Conservation (phyloP, 2,113 vertebrate genomes). For the Psittacula cyanocephala region DNA sequence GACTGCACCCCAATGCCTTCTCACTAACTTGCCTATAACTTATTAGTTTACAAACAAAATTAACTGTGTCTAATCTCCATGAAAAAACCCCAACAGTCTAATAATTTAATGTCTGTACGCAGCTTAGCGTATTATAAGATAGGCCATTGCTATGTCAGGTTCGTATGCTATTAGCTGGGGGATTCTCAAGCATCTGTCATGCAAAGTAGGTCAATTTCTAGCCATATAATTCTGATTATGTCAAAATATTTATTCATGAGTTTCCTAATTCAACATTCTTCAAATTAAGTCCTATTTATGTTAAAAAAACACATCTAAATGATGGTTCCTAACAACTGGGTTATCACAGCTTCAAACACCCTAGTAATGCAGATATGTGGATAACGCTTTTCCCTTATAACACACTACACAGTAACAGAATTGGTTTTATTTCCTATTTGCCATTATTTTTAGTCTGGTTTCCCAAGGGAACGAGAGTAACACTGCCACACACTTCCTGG, state of each 20-base stretch:
- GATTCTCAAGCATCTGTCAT: constrained; percentile 69
- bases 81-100: constrained; percentile 15
- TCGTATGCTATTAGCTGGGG: constrained; percentile 67
- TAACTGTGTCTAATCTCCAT: constrained; percentile 44
- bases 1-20: not conserved
- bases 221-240: constrained; percentile 74
- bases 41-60: constrained; percentile 54
- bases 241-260: constrained; percentile 76
- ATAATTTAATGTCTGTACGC: constrained; percentile 61
- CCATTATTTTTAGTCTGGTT: not conserved
- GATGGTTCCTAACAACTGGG: constrained; percentile 26
- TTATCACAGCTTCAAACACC: constrained; percentile 37
- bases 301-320: constrained; percentile 46
- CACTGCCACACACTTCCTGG: not conserved
- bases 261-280: constrained; percentile 70
- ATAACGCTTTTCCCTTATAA: not conserved
- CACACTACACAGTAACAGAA: not conserved
- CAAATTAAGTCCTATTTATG: constrained; percentile 65
- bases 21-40: constrained; percentile 3
- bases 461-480: not conserved
- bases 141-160: constrained; percentile 68
- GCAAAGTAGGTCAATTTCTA: constrained; percentile 77
- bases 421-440: not conserved
- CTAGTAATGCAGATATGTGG: not conserved
- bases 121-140: constrained; percentile 51